phyloP scores from a whole-genome alignment of 2,888 invertebrate species.

The Andrena hattorfiana region DNA sequence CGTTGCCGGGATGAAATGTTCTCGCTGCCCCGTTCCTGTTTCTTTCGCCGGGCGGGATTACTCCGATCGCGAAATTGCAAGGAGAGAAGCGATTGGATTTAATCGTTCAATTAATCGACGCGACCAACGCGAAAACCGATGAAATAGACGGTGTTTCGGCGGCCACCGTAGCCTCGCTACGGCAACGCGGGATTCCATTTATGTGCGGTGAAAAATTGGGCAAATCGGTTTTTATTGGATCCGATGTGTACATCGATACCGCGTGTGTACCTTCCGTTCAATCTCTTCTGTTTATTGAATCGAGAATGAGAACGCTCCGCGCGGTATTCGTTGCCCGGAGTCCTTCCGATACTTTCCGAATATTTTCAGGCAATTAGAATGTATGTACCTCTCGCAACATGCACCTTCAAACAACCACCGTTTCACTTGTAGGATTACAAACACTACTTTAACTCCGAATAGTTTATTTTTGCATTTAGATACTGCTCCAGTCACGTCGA shows the following conservation, averaged over 20 bases:
- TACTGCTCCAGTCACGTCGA: no score
- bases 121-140: conserved; percentile 3
- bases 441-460: no score
- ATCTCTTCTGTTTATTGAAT: conserved; percentile 38
- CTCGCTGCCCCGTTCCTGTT: background rate
- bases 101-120: conserved; percentile 31
- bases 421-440: no score
- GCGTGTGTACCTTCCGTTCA: conserved; percentile 43
- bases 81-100: conserved; percentile 19
- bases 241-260: conserved; percentile 30
- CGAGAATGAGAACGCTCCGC: conserved; percentile 35
- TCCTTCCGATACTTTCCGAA: background rate
- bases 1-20: background rate
- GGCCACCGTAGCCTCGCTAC: conserved; percentile 1
- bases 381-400: no score
- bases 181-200: conserved; percentile 36
- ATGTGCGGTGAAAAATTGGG: conserved; percentile 36
- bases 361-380: no score
- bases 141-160: background rate
- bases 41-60: conserved; percentile 9
- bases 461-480: no score
- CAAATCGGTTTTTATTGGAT: conserved; percentile 50
- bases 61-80: conserved; percentile 1
- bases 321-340: background rate
- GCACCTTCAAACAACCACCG: no score